Percentiles rank a stretch among this genome's conserved stretches.
These are phyloP conservation scores for Psilopsiagon aymara DNA, from an alignment of 2,113 vertebrate species.

Conservation along the genomic window DNA sequence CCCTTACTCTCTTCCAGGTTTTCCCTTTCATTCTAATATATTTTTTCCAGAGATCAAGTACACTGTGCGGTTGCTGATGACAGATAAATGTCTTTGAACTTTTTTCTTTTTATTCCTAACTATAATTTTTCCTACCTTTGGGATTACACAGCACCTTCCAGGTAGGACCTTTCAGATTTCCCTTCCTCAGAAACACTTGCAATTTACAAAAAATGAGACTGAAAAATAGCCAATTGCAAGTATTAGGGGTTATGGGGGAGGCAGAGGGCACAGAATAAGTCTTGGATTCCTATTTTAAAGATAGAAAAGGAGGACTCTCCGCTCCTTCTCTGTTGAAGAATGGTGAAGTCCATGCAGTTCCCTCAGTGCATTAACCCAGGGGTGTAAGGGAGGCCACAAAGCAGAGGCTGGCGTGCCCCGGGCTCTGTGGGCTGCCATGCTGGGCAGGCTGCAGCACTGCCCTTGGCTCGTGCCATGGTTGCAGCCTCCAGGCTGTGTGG, in stretches of 20 bases:
- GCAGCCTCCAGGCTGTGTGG: not conserved
- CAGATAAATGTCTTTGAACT: not conserved
- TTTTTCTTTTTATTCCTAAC: not conserved
- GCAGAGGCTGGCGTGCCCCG: not conserved
- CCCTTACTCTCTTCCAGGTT: not conserved
- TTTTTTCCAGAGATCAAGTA: not conserved
- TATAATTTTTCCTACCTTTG: not conserved
- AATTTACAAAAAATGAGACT: not conserved
- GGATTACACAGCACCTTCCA: not conserved
- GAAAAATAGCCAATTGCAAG: not conserved
- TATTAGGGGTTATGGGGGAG: not conserved
- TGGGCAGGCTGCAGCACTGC: not conserved
- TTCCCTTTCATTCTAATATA: not conserved
- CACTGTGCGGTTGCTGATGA: not conserved
- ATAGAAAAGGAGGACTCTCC: not conserved
- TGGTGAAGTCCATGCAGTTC: not conserved
- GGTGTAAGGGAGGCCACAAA: not conserved
- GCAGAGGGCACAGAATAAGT: not conserved
- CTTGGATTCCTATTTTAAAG: not conserved
- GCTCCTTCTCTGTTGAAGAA: not conserved
- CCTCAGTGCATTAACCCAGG: not conserved
- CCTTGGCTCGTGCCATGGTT: not conserved
- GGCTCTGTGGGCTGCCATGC: fast-evolving
- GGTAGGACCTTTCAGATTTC: not conserved
- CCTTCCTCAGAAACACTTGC: not conserved